A percentile compares a stretch with the other conserved stretches of the same genome.
phyloP scores from a whole-genome alignment of 2,797 vertebrate genomes.

The Crocidura indochinensis region DNA sequence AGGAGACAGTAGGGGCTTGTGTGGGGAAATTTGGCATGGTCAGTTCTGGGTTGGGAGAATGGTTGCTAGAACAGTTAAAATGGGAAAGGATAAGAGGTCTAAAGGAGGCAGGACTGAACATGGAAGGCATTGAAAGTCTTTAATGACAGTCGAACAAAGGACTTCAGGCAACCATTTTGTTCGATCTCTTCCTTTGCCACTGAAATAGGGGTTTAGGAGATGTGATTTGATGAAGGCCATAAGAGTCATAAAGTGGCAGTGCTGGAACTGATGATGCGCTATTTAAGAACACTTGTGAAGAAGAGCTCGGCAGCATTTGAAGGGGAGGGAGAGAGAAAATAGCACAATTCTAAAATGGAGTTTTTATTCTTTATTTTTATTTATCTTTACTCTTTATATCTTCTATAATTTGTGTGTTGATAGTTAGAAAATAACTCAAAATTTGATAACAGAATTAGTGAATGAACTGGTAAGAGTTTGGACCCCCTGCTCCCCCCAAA shows the following conservation, averaged over 20 bases:
- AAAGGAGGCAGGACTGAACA: background rate
- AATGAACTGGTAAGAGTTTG: constrained; percentile 45
- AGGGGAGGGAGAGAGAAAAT: background rate
- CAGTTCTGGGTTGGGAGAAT: background rate
- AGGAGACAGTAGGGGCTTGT: background rate
- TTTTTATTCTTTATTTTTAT: background rate
- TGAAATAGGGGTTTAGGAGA: background rate
- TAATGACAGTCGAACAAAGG: background rate
- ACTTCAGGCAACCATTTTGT: background rate
- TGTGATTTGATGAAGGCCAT: background rate
- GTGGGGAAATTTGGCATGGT: background rate
- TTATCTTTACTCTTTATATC: constrained; percentile 38
- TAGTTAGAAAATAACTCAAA: constrained; percentile 59
- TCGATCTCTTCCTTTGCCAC: background rate
- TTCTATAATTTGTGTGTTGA: constrained; percentile 30
- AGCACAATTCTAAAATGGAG: background rate
- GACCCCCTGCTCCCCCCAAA: background rate
- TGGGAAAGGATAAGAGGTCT: background rate
- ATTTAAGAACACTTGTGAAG: constrained; percentile 3
- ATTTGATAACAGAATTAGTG: constrained; percentile 41
- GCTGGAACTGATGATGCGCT: background rate
- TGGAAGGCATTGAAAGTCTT: background rate
- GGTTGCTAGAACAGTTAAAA: background rate
- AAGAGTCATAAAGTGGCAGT: background rate
- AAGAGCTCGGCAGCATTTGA: background rate